Percentiles rank a stretch among this genome's conserved stretches.
Evolutionary conservation across 2,113 vertebrate species (phyloP).

Genomic region (Cheilinus undulatus): DNA sequence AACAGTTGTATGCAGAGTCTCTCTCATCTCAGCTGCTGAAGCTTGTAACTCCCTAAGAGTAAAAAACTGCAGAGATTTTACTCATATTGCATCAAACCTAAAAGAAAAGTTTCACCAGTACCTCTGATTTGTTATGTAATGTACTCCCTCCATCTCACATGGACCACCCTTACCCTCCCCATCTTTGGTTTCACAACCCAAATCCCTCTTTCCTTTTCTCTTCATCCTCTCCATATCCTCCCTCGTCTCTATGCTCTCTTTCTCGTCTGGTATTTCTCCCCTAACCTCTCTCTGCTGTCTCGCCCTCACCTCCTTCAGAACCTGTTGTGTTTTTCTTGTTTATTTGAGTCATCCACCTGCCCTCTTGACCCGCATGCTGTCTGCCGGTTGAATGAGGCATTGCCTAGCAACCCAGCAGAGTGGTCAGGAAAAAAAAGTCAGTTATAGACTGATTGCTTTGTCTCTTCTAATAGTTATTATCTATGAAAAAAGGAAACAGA

Average conservation of each 20-base stretch:
- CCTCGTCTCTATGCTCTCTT: constrained; percentile 10
- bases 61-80: background rate
- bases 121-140: constrained; percentile 4
- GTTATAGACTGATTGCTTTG: background rate
- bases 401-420: constrained; percentile 32
- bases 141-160: constrained; percentile 13
- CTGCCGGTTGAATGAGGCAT: constrained; percentile 31
- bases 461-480: too few species aligned
- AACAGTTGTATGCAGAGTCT: too few species aligned
- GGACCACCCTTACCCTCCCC: constrained; percentile 34
- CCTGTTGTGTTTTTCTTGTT: constrained; percentile 46
- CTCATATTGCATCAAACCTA: too few species aligned
- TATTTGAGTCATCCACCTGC: constrained; percentile 34
- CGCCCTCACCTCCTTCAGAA: constrained; percentile 26
- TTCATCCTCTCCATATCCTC: constrained; percentile 47
- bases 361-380: constrained; percentile 39
- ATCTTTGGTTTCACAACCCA: constrained; percentile 47
- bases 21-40: too few species aligned
- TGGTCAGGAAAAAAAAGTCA: background rate
- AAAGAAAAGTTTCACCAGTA: background rate
- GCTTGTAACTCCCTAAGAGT: background rate
- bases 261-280: constrained; percentile 9
- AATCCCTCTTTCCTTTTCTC: constrained; percentile 48
- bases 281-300: constrained; percentile 6
- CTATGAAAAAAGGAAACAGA: too few species aligned